Percentiles rank a stretch among this genome's conserved stretches.
These are phyloP conservation scores for Momotus momota DNA, from an alignment of 2,797 vertebrate genomes.

Conservation along the genomic window DNA sequence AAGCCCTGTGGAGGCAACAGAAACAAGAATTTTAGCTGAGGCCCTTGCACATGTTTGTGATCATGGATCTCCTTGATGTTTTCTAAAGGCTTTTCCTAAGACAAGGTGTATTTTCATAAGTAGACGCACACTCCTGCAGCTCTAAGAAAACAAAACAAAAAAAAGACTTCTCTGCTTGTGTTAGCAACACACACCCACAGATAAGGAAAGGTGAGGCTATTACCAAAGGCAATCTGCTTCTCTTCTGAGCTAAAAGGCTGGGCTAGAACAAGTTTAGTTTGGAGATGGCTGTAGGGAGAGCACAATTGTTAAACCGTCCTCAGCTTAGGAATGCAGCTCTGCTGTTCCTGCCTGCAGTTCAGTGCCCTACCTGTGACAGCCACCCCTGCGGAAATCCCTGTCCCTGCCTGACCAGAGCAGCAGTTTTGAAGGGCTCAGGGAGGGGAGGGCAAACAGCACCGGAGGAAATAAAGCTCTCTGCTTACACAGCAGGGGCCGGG, in stretches of 20 bases:
- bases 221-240: not conserved
- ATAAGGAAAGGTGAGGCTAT: not conserved
- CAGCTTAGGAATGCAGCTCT: not conserved
- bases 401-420: not conserved
- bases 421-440: not conserved
- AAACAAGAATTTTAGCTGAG: not conserved
- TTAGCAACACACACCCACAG: rapidly evolving
- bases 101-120: not conserved
- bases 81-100: not conserved
- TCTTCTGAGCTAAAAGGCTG: not conserved
- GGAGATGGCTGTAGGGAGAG: not conserved
- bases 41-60: not conserved
- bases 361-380: not conserved
- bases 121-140: not conserved
- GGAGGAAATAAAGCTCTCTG: not conserved
- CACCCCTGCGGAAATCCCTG: not conserved
- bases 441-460: not conserved
- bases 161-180: not conserved
- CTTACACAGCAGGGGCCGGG: not conserved
- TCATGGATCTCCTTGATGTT: not conserved
- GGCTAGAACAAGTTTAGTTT: not conserved
- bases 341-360: not conserved
- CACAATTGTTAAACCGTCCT: rapidly evolving
- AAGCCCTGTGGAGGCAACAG: not conserved
- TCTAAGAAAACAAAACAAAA: not conserved